Evolutionary conservation across 2,888 invertebrate species (phyloP).

Genomic region (Lasioglossum pauxillum): DNA sequence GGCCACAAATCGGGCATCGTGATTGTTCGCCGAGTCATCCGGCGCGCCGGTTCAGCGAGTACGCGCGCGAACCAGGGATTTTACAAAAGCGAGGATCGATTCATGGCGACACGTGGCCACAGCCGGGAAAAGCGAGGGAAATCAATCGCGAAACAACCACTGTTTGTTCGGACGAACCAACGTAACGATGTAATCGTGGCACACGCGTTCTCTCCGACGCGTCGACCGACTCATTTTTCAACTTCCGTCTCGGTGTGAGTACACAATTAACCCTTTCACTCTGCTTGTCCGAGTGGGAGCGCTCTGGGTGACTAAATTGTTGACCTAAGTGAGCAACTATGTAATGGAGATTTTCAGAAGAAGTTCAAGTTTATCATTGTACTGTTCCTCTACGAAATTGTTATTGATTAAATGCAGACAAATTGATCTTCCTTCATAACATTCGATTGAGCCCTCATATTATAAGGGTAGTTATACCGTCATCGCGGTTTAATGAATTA

Average conservation of each 20-base stretch:
- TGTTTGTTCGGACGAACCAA: conserved; percentile 33
- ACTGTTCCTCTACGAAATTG: neutral
- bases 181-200: conserved; percentile 26
- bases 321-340: neutral
- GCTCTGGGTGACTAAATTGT: neutral
- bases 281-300: neutral
- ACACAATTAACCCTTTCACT: neutral
- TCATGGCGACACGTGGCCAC: conserved; percentile 38
- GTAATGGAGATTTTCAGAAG: neutral
- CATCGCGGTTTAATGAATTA: too few species aligned
- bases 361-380: neutral
- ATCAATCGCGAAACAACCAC: conserved; percentile 31
- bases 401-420: too few species aligned
- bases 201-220: neutral
- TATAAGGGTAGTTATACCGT: too few species aligned
- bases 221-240: neutral
- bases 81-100: conserved; percentile 61
- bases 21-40: conserved; percentile 65
- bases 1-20: conserved; percentile 77
- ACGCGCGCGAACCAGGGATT: conserved; percentile 46
- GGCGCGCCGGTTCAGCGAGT: conserved; percentile 38
- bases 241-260: neutral
- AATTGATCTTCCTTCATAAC: too few species aligned
- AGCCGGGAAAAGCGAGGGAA: conserved; percentile 36
- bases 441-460: too few species aligned